Conservation (phyloP, 2,797 vertebrate genomes). For the Clangula hyemalis region DNA sequence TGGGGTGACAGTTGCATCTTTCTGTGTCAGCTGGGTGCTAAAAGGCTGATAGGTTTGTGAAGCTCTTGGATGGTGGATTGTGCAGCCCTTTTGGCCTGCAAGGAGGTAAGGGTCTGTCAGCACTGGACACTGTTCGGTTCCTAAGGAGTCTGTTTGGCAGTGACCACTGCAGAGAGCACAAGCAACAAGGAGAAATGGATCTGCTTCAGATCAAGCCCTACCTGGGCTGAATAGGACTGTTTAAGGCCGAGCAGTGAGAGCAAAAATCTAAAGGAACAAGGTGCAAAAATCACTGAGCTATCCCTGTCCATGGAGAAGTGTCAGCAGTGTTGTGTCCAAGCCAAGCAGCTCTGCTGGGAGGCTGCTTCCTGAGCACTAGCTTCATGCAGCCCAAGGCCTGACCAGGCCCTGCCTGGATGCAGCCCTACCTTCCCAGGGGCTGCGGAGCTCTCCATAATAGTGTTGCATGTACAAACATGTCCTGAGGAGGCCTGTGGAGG, state of each 20-base stretch:
- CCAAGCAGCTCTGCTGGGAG: not conserved
- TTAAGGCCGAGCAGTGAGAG: not conserved
- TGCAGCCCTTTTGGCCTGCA: not conserved
- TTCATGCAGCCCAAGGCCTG: not conserved
- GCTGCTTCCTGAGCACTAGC: not conserved
- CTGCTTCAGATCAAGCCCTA: not conserved
- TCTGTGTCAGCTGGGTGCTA: not conserved
- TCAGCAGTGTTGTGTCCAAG: not conserved
- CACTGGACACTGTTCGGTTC: not conserved
- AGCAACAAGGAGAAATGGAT: not conserved
- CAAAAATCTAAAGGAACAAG: not conserved
- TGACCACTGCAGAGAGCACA: not conserved
- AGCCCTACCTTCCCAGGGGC: not conserved
- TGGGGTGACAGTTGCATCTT: not conserved
- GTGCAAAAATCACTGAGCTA: not conserved
- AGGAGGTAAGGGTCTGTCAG: not conserved
- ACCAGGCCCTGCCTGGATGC: accelerated
- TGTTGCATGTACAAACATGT: not conserved
- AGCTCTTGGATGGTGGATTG: not conserved
- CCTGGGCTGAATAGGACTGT: not conserved
- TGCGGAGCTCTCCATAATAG: not conserved
- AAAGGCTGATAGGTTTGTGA: not conserved
- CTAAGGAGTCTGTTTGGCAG: not conserved
- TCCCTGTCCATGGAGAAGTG: not conserved
- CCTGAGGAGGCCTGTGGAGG: constrained; percentile 31